Base-by-base conservation (phyloP, 2,113 vertebrate species). In the Pycnonotus jocosus region DNA sequence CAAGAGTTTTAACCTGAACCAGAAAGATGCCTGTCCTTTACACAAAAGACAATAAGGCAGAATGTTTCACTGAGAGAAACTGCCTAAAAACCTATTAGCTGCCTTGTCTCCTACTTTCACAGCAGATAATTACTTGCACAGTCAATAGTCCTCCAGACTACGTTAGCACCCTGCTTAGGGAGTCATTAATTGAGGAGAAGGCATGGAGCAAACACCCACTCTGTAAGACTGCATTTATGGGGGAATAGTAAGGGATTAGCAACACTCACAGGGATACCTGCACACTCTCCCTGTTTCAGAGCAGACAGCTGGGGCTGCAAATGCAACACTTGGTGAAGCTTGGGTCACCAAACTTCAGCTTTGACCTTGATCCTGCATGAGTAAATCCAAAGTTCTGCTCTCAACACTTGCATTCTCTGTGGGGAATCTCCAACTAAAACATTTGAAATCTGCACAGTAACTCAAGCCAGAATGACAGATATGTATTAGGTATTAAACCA, bases 251-350 rank as follows among this genome's bases (percentile, higher is more conserved):
- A 88, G 37, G 0, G 12, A 65, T 77, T 19, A 37, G 18, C 50
- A 69, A 17, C 62, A 27, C 56, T 73, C 72, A 24, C 47, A 58
- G 60, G 1, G 18, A n/a, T 45, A 42, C 5, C 56, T 47, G 27
- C 33, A 48, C 10, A 10, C 17, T n/a, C 4, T 4, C 7, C 14
- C 11, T 0, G 0, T 18, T 31, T 45, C n/a, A 35, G 50, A 66
- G n/a, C 40, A 73, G 42, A 22, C 20, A 70, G 42, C 37, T n/a
- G 19, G 28, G 27, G 28, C 50, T 58, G 19, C n/a, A 31, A 68
- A 79, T 25, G 22, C 37, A 54, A 20, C 24, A 40, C 1, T n/a
- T n/a, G n/a, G 1, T 3, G 23, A 45, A 70, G 58, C 11, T 20
- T 22, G 18, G 58, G 33, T 24, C 60, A 54, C 37, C 4, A 1